phyloP scores from a whole-genome alignment of 2,888 invertebrate species.

The Anticlea derivata region DNA sequence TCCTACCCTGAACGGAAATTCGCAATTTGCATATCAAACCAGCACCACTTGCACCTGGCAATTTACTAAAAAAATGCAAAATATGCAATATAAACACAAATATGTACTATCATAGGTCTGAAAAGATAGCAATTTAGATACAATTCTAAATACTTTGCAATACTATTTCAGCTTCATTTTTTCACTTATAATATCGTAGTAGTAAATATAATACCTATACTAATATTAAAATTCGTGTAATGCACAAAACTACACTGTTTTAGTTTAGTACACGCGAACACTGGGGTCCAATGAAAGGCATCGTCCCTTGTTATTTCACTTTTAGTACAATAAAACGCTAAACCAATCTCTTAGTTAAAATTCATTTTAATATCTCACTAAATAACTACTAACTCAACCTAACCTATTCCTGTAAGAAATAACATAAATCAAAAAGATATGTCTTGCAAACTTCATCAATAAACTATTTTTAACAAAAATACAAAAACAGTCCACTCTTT shows the following conservation, averaged over 20 bases:
- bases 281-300: slow-evolving; percentile 24
- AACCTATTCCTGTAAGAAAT: not conserved
- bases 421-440: not conserved
- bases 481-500: not conserved
- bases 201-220: slow-evolving; percentile 4
- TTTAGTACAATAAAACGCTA: slow-evolving; percentile 6
- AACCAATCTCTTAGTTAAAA: slow-evolving; percentile 6
- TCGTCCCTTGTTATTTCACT: slow-evolving; percentile 3
- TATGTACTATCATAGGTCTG: too few relatives aligned
- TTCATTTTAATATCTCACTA: slow-evolving; percentile 13
- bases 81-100: too few relatives aligned
- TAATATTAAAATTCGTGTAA: slow-evolving; percentile 2
- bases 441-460: too few relatives aligned
- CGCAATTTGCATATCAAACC: too few relatives aligned
- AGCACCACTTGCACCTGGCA: too few relatives aligned
- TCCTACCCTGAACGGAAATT: too few relatives aligned
- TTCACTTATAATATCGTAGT: slow-evolving; percentile 3
- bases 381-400: not conserved
- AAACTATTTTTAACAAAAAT: too few relatives aligned
- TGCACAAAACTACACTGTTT: slow-evolving; percentile 9
- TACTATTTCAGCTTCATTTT: slow-evolving; percentile 24
- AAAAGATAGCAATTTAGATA: slow-evolving; percentile 21
- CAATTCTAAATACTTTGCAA: slow-evolving; percentile 19
- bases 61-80: too few relatives aligned
- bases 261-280: slow-evolving; percentile 2